A percentile compares a stretch with the other conserved stretches of the same genome.
These are phyloP conservation scores for Nibea coibor DNA, from an alignment of 2,113 vertebrate species.

Conservation along the genomic window DNA sequence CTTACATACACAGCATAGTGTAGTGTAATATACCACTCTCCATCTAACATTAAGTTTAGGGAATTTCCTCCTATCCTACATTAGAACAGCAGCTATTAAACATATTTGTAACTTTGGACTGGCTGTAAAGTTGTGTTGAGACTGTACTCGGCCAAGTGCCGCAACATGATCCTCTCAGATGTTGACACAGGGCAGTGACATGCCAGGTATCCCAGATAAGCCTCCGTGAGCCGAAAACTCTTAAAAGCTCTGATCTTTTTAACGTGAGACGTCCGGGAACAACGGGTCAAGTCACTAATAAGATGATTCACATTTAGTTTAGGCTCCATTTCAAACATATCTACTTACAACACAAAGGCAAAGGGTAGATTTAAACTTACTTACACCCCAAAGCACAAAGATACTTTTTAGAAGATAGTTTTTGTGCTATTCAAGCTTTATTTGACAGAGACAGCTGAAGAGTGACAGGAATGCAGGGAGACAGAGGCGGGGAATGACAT, in stretches of 20 bases:
- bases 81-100: not conserved
- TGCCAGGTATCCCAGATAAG: conserved; percentile 47
- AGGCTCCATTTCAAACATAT: conserved; percentile 39
- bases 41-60: not conserved
- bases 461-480: too few species aligned
- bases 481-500: too few species aligned
- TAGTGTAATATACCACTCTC: not conserved
- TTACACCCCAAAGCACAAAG: too few species aligned
- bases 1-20: not conserved
- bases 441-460: too few species aligned
- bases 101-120: not conserved
- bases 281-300: conserved; percentile 53
- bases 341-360: conserved; percentile 33
- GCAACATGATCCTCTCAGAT: conserved; percentile 20
- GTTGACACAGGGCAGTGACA: conserved; percentile 42
- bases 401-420: too few species aligned
- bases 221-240: conserved; percentile 34
- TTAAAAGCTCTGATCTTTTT: conserved; percentile 62
- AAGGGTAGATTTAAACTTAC: conserved; percentile 20
- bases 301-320: conserved; percentile 60
- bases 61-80: not conserved
- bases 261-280: conserved; percentile 50
- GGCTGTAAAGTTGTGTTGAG: conserved; percentile 24
- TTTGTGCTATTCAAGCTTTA: too few species aligned
- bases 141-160: conserved; percentile 9